These are phyloP conservation scores for Prosapia bicincta DNA, from an alignment of 2,888 invertebrate species.

Conservation along the genomic window DNA sequence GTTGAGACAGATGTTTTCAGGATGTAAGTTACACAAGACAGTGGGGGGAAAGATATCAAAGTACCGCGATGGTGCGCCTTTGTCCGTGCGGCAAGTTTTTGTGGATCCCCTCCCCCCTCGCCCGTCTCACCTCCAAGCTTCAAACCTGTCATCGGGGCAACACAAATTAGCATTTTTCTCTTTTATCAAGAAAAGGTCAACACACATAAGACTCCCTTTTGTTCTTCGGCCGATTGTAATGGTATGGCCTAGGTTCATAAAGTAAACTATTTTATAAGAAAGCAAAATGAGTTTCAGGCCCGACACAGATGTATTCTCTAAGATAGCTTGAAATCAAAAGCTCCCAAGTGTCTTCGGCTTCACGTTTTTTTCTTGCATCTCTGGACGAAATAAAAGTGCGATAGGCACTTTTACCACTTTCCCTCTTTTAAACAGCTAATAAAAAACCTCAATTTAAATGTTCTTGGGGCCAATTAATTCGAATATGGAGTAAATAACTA, in stretches of 20 bases:
- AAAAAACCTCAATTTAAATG: no score
- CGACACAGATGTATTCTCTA: background rate
- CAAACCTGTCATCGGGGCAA: background rate
- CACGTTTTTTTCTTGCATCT: no score
- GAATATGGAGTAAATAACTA: no score
- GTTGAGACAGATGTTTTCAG: background rate
- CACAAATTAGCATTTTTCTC: slow-evolving; percentile 2
- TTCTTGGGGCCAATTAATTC: no score
- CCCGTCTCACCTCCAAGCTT: background rate
- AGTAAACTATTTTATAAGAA: background rate
- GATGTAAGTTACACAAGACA: background rate
- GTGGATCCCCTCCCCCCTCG: background rate
- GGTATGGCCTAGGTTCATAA: background rate
- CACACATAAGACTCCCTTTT: background rate
- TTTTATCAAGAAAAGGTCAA: slow-evolving; percentile 2
- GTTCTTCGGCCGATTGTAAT: background rate
- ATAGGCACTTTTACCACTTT: no score
- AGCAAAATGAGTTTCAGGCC: background rate
- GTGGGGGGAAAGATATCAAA: background rate
- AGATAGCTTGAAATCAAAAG: no score
- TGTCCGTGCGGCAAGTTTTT: slow-evolving; percentile 2
- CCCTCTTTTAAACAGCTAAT: no score
- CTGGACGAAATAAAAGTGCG: no score
- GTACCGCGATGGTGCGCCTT: background rate
- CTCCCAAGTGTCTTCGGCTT: no score